These are phyloP conservation scores for Malaclemys terrapin DNA, from an alignment of 2,113 vertebrate species.

Conservation along the genomic window DNA sequence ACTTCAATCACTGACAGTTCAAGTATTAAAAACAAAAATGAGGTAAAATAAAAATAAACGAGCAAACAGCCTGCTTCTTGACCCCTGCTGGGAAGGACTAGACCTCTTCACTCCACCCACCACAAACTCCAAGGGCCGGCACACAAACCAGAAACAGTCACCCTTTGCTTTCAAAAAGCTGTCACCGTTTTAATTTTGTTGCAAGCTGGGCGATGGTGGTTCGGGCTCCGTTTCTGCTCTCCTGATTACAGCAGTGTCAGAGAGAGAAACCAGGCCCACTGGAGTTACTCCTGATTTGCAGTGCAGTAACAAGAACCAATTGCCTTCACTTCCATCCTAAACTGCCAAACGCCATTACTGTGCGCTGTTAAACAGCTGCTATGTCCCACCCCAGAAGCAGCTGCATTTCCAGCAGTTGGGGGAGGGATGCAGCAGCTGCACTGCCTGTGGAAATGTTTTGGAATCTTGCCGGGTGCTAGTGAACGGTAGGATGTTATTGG, in stretches of 20 bases:
- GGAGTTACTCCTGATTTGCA: conserved; percentile 40
- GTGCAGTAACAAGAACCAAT: conserved; percentile 46
- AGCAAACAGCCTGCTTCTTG: neutral
- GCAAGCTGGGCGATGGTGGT: neutral
- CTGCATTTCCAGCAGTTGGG: neutral
- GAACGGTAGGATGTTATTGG: neutral
- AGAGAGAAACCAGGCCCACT: neutral
- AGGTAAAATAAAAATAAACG: conserved; percentile 71
- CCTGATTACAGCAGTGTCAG: neutral
- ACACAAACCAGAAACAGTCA: neutral
- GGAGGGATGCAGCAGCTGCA: rapidly evolving
- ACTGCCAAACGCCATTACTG: conserved; percentile 47
- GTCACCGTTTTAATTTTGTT: neutral
- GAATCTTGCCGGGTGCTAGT: conserved; percentile 6
- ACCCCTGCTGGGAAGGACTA: neutral
- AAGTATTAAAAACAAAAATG: conserved; percentile 71
- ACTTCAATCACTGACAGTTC: conserved; percentile 51
- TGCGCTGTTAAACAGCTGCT: conserved; percentile 24
- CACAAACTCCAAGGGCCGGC: neutral
- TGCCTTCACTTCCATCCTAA: conserved; percentile 21
- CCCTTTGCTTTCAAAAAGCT: neutral
- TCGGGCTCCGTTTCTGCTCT: neutral
- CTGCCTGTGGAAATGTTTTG: neutral
- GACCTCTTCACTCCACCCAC: neutral
- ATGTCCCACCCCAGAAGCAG: neutral